Conservation (phyloP, 1,140 invertebrate genomes). For the Pachypeltis micranthus region DNA sequence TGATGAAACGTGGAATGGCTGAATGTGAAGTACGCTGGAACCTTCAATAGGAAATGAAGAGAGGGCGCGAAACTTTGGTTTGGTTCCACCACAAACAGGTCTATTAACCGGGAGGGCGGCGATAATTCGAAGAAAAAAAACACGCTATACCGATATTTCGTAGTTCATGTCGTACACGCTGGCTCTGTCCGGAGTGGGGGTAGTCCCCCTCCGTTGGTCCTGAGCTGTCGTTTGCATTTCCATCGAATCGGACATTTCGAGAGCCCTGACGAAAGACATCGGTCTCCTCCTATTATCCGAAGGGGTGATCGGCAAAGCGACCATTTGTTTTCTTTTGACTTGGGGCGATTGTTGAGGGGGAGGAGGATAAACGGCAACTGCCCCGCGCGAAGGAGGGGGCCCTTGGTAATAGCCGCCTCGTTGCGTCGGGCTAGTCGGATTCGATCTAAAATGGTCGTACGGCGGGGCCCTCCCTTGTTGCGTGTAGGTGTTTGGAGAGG, state of each 20-base stretch:
- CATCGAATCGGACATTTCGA: slow-evolving; percentile 80
- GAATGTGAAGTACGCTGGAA: too few species aligned
- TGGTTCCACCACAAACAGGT: too few species aligned
- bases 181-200: slow-evolving; percentile 64
- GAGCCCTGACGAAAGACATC: slow-evolving; percentile 81
- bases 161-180: slow-evolving; percentile 93
- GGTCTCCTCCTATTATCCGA: slow-evolving; percentile 50
- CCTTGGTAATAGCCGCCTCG: slow-evolving; percentile 35
- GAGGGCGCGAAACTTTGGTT: too few species aligned
- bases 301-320: slow-evolving; percentile 36
- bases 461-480: slow-evolving; percentile 28
- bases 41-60: too few species aligned
- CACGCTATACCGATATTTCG: slow-evolving; percentile 73
- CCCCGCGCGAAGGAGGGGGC: slow-evolving; percentile 43
- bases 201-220: slow-evolving; percentile 37
- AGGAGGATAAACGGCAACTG: slow-evolving; percentile 52
- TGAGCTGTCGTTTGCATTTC: slow-evolving; percentile 46
- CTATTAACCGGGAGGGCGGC: too few species aligned
- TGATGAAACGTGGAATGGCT: too few species aligned
- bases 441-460: slow-evolving; percentile 47
- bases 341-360: slow-evolving; percentile 45
- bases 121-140: neutral
- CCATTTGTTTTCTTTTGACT: slow-evolving; percentile 46
- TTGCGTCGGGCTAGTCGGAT: slow-evolving; percentile 64
- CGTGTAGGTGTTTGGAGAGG: slow-evolving; percentile 39